Conservation (phyloP, 2,113 vertebrate species). For the Hemibagrus wyckioides region DNA sequence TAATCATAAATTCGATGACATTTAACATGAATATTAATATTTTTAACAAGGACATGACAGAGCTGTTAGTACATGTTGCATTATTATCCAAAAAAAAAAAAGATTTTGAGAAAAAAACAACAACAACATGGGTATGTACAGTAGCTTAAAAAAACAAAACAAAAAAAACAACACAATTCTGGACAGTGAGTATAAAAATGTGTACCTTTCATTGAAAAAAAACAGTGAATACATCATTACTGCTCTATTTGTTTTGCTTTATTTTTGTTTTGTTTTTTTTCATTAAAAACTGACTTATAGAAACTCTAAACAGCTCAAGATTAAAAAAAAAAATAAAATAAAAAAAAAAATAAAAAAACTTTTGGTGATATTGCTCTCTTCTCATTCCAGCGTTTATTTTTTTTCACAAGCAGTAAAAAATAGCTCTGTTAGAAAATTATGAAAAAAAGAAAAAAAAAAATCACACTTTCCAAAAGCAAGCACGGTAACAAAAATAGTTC, state of each 20-base stretch:
- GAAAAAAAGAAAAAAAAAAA: neutral
- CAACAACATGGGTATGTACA: slow-evolving; percentile 44
- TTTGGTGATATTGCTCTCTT: slow-evolving; percentile 37
- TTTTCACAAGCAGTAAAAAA: slow-evolving; percentile 27
- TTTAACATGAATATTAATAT: slow-evolving; percentile 62
- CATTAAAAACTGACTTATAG: neutral
- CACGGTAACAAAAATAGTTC: slow-evolving; percentile 45
- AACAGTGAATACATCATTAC: slow-evolving; percentile 17
- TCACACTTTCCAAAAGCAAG: slow-evolving; percentile 27
- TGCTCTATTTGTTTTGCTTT: neutral
- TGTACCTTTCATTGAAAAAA: slow-evolving; percentile 49
- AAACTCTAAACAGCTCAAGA: neutral
- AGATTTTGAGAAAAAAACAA: slow-evolving; percentile 21
- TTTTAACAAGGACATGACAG: slow-evolving; percentile 50
- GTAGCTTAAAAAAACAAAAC: slow-evolving; percentile 35
- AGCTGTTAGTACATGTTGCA: slow-evolving; percentile 61
- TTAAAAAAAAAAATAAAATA: neutral
- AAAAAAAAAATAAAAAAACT: neutral
- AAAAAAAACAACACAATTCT: neutral
- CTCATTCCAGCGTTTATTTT: neutral
- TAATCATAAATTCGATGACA: slow-evolving; percentile 62
- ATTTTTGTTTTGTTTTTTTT: neutral
- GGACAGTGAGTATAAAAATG: slow-evolving; percentile 23
- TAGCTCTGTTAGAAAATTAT: slow-evolving; percentile 37
- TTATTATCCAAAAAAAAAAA: slow-evolving; percentile 36